A percentile compares a stretch with the other conserved stretches of the same genome.
These are phyloP conservation scores for Tyria jacobaeae DNA, from an alignment of 2,888 invertebrate genomes.

Conservation along the genomic window DNA sequence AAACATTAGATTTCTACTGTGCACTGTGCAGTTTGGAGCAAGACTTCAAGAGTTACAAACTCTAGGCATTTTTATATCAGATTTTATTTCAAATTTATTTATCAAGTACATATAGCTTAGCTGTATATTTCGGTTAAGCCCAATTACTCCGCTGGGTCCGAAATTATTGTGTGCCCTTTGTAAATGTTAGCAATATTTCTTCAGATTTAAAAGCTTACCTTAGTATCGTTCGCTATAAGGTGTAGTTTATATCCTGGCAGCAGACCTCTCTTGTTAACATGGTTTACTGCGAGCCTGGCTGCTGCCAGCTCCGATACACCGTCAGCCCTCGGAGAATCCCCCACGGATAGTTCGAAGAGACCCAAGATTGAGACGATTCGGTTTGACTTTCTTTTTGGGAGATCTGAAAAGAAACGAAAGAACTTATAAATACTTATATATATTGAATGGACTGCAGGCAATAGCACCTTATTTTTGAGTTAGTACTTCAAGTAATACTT, in stretches of 20 bases:
- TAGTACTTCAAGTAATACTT: no score
- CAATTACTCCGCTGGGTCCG: no score
- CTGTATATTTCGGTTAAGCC: no score
- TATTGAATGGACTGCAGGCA: neutral
- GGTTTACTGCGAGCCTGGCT: conserved; percentile 92
- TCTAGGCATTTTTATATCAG: no score
- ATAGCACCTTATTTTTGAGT: no score
- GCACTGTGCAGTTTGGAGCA: no score
- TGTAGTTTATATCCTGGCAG: conserved; percentile 91
- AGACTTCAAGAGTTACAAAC: no score
- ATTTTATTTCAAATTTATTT: no score
- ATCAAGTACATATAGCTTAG: no score
- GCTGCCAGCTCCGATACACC: conserved; percentile 92
- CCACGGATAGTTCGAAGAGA: conserved; percentile 92
- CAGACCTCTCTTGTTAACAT: conserved; percentile 90
- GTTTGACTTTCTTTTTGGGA: conserved; percentile 57
- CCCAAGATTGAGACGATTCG: conserved; percentile 90
- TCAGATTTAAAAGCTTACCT: conserved; percentile 84
- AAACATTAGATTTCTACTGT: no score
- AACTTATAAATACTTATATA: neutral
- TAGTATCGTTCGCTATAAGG: conserved; percentile 93
- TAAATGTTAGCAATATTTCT: no score
- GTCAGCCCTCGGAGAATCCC: conserved; percentile 88
- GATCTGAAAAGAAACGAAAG: conserved; percentile 52
- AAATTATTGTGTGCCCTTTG: no score